Evolutionary conservation across 2,888 invertebrate species (phyloP).

Genomic region (Fragum whitleyi): DNA sequence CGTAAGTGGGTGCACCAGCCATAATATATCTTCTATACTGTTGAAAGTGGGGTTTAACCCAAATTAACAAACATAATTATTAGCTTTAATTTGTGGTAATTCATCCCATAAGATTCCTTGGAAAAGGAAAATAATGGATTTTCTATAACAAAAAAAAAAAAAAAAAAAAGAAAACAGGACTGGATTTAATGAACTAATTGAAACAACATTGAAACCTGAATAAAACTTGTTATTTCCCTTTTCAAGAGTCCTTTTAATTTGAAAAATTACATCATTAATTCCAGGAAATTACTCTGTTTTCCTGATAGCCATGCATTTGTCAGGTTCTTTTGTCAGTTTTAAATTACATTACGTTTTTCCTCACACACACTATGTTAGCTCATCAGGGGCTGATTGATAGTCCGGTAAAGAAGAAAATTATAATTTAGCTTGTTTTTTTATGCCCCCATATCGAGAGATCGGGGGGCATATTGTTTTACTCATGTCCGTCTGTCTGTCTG

Average conservation of each 20-base stretch:
- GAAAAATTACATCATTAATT: constrained; percentile 12
- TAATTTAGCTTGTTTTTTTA: neutral
- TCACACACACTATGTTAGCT: neutral
- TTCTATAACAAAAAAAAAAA: too few species aligned
- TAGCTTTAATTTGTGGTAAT: too few species aligned
- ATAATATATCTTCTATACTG: too few species aligned
- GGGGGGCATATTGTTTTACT: too few species aligned
- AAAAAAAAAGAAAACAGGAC: neutral
- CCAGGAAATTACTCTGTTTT: constrained; percentile 9
- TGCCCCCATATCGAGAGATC: too few species aligned
- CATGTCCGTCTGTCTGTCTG: too few species aligned
- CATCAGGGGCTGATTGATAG: neutral
- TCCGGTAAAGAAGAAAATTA: neutral
- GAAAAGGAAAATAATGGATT: too few species aligned
- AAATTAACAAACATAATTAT: too few species aligned
- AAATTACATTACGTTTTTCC: neutral
- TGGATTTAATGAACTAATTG: constrained; percentile 1
- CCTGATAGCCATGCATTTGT: constrained; percentile 4
- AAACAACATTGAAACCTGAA: neutral
- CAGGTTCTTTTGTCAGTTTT: constrained; percentile 2
- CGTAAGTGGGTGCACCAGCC: too few species aligned
- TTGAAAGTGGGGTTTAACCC: too few species aligned
- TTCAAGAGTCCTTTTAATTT: neutral
- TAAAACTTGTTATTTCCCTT: neutral
- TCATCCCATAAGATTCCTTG: too few species aligned